These are phyloP conservation scores for Schizaphis graminum DNA, from an alignment of 2,888 invertebrate genomes.

Conservation along the genomic window DNA sequence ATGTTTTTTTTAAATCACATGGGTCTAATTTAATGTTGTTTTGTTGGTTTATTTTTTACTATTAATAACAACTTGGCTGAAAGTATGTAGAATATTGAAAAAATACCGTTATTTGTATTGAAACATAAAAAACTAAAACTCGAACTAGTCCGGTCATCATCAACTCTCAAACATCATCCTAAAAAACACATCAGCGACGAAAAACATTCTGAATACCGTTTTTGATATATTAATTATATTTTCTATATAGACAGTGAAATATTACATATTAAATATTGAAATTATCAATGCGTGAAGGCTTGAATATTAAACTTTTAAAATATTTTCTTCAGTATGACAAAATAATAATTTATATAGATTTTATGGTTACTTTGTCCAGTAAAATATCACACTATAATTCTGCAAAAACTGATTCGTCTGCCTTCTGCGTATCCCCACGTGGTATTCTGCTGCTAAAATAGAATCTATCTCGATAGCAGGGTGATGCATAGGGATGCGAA, in stretches of 20 bases:
- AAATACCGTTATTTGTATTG: neutral
- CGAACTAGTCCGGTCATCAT: neutral
- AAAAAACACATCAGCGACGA: neutral
- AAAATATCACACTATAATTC: too few species aligned
- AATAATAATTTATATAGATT: neutral
- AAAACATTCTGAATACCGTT: neutral
- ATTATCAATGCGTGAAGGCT: neutral
- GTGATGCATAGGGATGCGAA: too few species aligned
- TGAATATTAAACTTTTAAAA: neutral
- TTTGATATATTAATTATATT: neutral
- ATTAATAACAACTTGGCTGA: neutral
- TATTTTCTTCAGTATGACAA: neutral
- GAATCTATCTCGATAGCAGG: too few species aligned
- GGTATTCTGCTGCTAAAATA: too few species aligned
- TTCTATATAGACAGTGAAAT: neutral
- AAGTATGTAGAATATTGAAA: neutral
- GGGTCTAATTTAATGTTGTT: constrained; percentile 27
- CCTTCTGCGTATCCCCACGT: too few species aligned
- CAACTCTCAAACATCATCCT: neutral
- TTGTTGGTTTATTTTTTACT: constrained; percentile 16
- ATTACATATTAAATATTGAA: neutral
- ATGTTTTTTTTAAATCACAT: constrained; percentile 16
- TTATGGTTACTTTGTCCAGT: neutral
- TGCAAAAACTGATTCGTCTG: too few species aligned
- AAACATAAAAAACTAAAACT: neutral